Base-by-base conservation (phyloP, 2,113 vertebrate genomes). In the Orthonyx spaldingii region DNA sequence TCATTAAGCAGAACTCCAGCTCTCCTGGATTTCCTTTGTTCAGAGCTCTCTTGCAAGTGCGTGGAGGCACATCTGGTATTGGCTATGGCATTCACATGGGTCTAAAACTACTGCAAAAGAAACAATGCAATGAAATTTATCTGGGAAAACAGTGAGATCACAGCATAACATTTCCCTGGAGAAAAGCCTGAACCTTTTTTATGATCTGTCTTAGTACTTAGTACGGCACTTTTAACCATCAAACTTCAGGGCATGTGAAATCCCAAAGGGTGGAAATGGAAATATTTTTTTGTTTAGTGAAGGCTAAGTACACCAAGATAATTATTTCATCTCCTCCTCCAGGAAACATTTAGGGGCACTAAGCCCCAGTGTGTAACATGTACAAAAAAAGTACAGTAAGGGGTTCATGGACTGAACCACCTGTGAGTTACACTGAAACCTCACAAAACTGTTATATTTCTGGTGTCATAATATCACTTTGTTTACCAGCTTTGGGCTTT, bases 111-210 rank as follows among this genome's bases (percentile, higher is more conserved):
- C 90, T 85, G 88, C 92, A 93, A 86, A 91, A 90, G 94, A 90
- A 96, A 95, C 82, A 93, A 92, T 91, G 94, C 89, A 89, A n/a
- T 94, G 96, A 96, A 96, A 96, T 95, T 87, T 97, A 93, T 96
- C 96, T 92, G 89, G 86, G 84, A 96, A 97, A 96, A 94, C 84
- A 94, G 93, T 96, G 95, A 96, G 94, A 95, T 96, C 93, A 94
- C 94, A 93, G 89, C 53, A 32, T 87, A 90, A 82, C 76, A 50
- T 92, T 96, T 96, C 96, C 80, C 80, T 87, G 84, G 96, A 97
- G 96, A 96, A 96, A 96, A 96, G 68, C 41, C 55, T 87, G 94
- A 95, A 90, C 76, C 15, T 65, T 84, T 93, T 93, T 93, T 91
- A 89, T 76, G 92, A 53, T 90, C 83, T 96, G 94, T 72, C 88